Base-by-base conservation (phyloP, 2,113 vertebrate species). In the Salvelinus sp. region DNA sequence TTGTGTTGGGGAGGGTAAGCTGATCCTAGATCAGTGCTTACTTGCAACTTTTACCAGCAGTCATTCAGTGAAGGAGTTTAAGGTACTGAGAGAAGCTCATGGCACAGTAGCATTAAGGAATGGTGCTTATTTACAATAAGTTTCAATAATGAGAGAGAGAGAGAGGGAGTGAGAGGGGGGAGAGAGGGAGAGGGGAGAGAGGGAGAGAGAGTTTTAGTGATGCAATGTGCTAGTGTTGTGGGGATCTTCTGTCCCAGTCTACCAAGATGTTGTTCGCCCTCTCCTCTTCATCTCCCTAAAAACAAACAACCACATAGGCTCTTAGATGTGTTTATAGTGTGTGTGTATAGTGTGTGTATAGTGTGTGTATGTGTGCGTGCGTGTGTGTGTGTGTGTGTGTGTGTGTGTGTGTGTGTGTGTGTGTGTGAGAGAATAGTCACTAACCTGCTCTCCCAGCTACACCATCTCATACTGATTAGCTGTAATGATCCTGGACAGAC, bases 381-480 rank as follows among this genome's bases (percentile, higher is more conserved):
- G 5, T 33, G 33, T 9, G 18, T 60, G 58, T 60, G 58, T 22
- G 4, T 60, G n/a, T 3, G 48, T 50, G 58, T 1, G 30, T 33
- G 30, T 0, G 5, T 33, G 33, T 38, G 38, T 38, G 33, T 9
- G 33, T 2, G 33, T 9, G 18, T 60, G 58, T 60, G 58, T 22
- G 20, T 60, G n/a, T 3, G 48, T 50, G 58, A 16, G 58, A 16
- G 58, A 76, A 69, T 48, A 63, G 16, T 1, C 23, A 85, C 93
- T 92, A 79, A 97, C 96, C 96, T 92, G 90, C 71, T n/a, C 80
- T 80, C 82, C 75, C 88, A 83, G 87, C 95, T 98, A 99, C 91
- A 99, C 98, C 97, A 99, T 99, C 92, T 99, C 97, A 1, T 99
- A 99, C 88, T 99, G 98, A 94, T 99, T 99, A 94, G 98, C 97